Evolutionary conservation across 2,888 invertebrate species (phyloP).

Genomic region (Lydus trimaculatus): DNA sequence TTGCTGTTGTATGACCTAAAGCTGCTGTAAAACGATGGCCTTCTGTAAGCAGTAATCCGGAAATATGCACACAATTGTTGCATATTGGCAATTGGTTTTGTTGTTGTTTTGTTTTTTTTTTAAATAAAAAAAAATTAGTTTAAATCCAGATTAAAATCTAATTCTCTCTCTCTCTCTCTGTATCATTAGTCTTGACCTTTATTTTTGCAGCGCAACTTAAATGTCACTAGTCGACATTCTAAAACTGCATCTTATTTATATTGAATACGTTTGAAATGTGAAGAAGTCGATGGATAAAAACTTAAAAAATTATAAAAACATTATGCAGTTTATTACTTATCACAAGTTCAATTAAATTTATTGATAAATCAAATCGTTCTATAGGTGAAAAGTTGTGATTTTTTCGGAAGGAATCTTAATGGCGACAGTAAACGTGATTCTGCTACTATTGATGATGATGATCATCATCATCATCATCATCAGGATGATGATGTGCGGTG

Average conservation of each 20-base stretch:
- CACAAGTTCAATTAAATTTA: background rate
- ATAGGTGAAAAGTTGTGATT: background rate
- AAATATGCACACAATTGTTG: conserved; percentile 45
- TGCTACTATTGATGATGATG: conserved; percentile 5
- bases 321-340: conserved; percentile 19
- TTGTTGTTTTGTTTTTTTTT: no score
- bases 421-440: conserved; percentile 5
- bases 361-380: background rate
- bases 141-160: conserved; percentile 23
- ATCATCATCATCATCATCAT: background rate
- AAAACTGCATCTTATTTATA: conserved; percentile 47
- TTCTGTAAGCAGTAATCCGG: conserved; percentile 58
- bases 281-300: conserved; percentile 34
- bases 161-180: conserved; percentile 23
- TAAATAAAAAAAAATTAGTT: background rate
- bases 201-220: conserved; percentile 44
- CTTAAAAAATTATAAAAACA: conserved; percentile 19
- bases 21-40: conserved; percentile 48
- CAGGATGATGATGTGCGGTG: background rate
- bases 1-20: no score
- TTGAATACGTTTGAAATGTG: conserved; percentile 33
- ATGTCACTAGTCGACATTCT: conserved; percentile 58
- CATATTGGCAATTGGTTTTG: no score
- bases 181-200: conserved; percentile 48
- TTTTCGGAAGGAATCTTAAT: background rate